Evolutionary conservation across 2,113 vertebrate species (phyloP).

Genomic region (Paracanthobrama guichenoti): DNA sequence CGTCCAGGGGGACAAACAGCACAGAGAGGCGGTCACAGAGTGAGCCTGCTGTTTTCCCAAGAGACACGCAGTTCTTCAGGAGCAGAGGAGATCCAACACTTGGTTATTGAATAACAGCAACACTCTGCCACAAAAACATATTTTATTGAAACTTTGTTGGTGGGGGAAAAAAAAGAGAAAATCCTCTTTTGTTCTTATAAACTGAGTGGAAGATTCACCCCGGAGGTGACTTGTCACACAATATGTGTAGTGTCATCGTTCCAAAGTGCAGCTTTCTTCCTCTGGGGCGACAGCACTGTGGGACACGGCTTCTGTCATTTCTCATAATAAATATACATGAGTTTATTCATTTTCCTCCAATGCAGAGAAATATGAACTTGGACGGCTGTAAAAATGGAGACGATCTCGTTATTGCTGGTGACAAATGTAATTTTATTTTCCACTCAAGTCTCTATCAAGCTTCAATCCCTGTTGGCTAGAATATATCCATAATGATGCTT

Average conservation of each 20-base stretch:
- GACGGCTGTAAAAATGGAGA: slow-evolving; percentile 9
- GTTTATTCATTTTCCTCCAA: slow-evolving; percentile 36
- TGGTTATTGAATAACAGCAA: slow-evolving; percentile 49
- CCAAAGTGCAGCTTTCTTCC: slow-evolving; percentile 28
- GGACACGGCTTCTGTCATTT: slow-evolving; percentile 33
- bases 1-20: neutral
- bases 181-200: slow-evolving; percentile 25
- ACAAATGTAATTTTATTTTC: slow-evolving; percentile 45
- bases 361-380: slow-evolving; percentile 11
- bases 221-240: slow-evolving; percentile 29
- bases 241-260: slow-evolving; percentile 37
- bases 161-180: neutral
- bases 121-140: slow-evolving; percentile 30
- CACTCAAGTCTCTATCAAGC: slow-evolving; percentile 31
- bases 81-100: slow-evolving; percentile 16
- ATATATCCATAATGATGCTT: slow-evolving; percentile 34
- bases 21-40: neutral
- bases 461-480: slow-evolving; percentile 30
- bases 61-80: neutral
- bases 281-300: slow-evolving; percentile 13
- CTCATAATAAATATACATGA: slow-evolving; percentile 48
- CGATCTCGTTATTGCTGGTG: slow-evolving; percentile 18
- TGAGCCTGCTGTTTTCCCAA: slow-evolving; percentile 34
- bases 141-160: slow-evolving; percentile 47
- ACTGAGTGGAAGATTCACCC: slow-evolving; percentile 24